phyloP scores from a whole-genome alignment of 2,113 vertebrate genomes.

The Balaenoptera acutorostrata region DNA sequence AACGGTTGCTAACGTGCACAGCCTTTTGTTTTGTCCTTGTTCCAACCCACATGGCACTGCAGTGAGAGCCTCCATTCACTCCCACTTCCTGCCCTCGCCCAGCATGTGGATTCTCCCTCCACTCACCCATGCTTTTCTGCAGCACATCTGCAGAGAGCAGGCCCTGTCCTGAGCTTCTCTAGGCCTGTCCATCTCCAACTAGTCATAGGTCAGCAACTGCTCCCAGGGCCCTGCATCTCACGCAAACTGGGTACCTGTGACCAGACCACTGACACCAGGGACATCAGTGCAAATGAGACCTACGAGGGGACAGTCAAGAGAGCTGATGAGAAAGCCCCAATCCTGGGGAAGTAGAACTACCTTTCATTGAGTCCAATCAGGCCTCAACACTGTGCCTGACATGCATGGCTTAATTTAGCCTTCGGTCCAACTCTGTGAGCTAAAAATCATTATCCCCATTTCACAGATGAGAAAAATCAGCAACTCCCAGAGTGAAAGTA shows the following conservation, averaged over 20 bases:
- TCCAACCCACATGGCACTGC: neutral
- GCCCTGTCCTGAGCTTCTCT: neutral
- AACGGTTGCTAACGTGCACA: neutral
- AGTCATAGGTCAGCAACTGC: neutral
- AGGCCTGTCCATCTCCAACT: neutral
- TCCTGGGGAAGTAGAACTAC: neutral
- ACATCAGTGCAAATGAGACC: neutral
- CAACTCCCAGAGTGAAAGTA: neutral
- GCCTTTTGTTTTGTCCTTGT: neutral
- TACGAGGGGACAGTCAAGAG: neutral
- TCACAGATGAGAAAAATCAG: neutral
- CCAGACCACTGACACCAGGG: neutral
- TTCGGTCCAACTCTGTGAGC: neutral
- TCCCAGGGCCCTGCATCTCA: neutral
- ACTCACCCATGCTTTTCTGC: neutral
- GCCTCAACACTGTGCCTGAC: neutral
- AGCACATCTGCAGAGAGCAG: neutral
- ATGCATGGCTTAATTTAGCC: neutral
- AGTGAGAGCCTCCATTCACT: neutral
- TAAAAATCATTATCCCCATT: neutral
- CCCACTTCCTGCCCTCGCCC: neutral
- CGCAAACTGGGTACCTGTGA: neutral
- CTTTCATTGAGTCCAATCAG: neutral
- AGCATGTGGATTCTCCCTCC: neutral
- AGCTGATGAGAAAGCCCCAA: neutral